Conservation (phyloP, 35 echinoderm and acorn worm species). For the Apostichopus parvimensis region DNA sequence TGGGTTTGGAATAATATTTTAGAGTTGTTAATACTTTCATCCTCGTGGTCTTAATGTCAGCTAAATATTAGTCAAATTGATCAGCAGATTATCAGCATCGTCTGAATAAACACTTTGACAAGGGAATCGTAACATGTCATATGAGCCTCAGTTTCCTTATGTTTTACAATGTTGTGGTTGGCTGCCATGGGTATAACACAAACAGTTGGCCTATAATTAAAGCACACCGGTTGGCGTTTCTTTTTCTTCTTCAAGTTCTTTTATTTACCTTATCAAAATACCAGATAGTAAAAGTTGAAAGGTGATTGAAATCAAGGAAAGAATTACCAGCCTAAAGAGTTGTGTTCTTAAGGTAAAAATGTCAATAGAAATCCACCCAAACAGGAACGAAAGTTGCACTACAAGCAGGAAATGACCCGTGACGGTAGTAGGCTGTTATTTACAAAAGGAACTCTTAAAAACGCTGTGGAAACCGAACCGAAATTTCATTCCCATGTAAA, state of each 20-base stretch:
- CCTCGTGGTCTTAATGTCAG: neutral
- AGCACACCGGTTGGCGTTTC: conserved; percentile 9
- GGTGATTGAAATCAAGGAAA: conserved; percentile 43
- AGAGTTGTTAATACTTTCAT: too few species aligned
- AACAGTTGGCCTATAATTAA: conserved; percentile 53
- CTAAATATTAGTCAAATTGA: neutral
- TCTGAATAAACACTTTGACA: conserved; percentile 15
- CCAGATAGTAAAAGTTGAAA: conserved; percentile 1
- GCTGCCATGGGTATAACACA: conserved; percentile 47
- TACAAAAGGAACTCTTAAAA: conserved; percentile 39
- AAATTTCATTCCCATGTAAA: conserved; percentile 28
- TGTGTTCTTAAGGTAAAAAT: conserved; percentile 58
- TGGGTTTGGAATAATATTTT: too few species aligned
- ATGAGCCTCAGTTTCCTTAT: conserved; percentile 38
- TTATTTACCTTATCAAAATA: conserved; percentile 60
- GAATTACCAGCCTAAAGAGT: conserved; percentile 52
- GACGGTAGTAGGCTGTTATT: conserved; percentile 36
- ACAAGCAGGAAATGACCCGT: conserved; percentile 50
- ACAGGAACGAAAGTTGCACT: conserved; percentile 38
- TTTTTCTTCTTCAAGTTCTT: too few species aligned
- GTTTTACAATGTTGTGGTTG: conserved; percentile 39
- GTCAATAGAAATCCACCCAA: conserved; percentile 52
- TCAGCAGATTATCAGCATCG: neutral
- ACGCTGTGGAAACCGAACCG: neutral
- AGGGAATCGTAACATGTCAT: conserved; percentile 8